Conservation (phyloP, 2,797 vertebrate species). For the Xiphorhynchus erythropygius region DNA sequence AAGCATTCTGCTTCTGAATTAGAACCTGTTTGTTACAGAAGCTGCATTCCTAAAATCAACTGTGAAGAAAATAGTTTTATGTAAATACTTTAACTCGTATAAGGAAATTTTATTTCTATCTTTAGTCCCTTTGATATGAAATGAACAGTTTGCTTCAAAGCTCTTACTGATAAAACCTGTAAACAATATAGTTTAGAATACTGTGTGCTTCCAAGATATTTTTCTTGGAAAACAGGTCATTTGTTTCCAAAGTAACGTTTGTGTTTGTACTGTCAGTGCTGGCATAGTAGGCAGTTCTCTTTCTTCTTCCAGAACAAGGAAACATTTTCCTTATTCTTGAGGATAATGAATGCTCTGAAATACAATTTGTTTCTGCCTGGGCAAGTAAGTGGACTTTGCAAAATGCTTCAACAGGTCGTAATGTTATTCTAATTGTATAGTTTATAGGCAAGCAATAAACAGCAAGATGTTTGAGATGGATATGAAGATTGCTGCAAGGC, state of each 20-base stretch:
- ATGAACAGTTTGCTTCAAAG: background rate
- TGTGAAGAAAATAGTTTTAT: background rate
- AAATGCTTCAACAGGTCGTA: conserved; percentile 42
- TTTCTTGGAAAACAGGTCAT: background rate
- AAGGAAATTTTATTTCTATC: background rate
- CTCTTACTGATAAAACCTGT: background rate
- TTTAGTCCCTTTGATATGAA: background rate
- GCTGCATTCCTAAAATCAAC: background rate
- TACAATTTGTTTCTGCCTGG: background rate
- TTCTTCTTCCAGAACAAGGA: background rate
- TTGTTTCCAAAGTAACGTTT: background rate
- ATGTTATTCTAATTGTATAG: conserved; percentile 76
- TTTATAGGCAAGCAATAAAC: conserved; percentile 89
- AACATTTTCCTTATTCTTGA: background rate
- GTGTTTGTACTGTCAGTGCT: background rate
- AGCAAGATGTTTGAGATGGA: conserved; percentile 89
- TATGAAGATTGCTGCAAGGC: conserved; percentile 89
- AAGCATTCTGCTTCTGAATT: background rate
- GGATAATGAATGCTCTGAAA: background rate
- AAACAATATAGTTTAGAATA: background rate
- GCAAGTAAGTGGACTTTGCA: conserved; percentile 32
- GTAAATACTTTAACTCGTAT: background rate
- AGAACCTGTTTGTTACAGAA: background rate
- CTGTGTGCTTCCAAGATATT: background rate
- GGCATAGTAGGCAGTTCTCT: background rate